phyloP scores from a whole-genome alignment of 2,888 invertebrate genomes.

The Strigamia crassipes region DNA sequence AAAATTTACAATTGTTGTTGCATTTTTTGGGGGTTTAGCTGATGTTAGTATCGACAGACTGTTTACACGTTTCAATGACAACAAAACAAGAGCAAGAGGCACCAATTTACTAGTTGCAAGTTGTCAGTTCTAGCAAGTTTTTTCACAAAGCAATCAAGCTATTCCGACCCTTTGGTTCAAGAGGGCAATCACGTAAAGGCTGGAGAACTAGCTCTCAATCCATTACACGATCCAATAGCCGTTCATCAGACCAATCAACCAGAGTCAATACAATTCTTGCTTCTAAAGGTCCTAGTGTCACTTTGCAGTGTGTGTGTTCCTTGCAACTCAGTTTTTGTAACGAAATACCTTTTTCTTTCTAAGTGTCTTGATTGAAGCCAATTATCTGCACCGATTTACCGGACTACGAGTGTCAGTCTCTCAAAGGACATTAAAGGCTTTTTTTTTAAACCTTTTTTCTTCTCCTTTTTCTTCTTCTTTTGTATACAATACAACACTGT shows the following conservation, averaged over 20 bases:
- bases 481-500: not conserved
- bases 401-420: not conserved
- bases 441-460: not conserved
- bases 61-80: not conserved
- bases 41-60: too few relatives aligned
- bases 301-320: constrained; percentile 2
- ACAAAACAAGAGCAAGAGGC: constrained; percentile 4
- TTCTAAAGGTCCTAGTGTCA: not conserved
- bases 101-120: not conserved
- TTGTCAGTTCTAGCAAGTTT: not conserved
- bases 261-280: constrained; percentile 3
- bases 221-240: constrained; percentile 4
- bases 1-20: too few relatives aligned
- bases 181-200: constrained; percentile 10
- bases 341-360: not conserved
- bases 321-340: not conserved
- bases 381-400: constrained; percentile 4
- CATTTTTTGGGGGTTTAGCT: too few relatives aligned
- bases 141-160: not conserved
- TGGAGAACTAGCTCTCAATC: not conserved
- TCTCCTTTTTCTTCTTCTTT: too few relatives aligned
- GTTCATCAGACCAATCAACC: constrained; percentile 3
- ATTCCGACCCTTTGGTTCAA: not conserved
- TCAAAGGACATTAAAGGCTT: not conserved
- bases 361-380: constrained; percentile 10